phyloP scores from a whole-genome alignment of 2,113 vertebrate species.

The Perca fluviatilis region DNA sequence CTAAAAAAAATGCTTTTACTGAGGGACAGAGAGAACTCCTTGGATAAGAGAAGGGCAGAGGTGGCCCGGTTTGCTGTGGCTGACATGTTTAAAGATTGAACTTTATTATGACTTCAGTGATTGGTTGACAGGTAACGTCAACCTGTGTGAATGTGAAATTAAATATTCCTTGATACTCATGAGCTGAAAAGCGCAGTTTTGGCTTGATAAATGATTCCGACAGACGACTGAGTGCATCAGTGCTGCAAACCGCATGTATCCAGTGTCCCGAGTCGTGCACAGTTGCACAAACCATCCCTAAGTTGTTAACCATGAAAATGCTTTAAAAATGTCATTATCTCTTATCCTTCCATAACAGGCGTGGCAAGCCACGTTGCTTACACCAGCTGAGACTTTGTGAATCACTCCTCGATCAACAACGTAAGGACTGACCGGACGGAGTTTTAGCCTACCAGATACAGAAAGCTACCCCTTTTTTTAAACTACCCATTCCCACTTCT shows the following conservation, averaged over 20 bases:
- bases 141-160: not conserved
- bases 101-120: not conserved
- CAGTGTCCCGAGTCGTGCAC: not conserved
- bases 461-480: too few species aligned
- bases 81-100: not conserved
- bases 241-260: not conserved
- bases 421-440: too few species aligned
- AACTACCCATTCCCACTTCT: too few species aligned
- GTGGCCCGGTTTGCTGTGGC: not conserved
- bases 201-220: not conserved
- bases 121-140: not conserved
- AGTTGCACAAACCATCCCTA: not conserved
- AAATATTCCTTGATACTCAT: not conserved
- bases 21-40: not conserved
- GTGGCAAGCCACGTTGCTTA: not conserved
- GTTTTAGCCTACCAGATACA: too few species aligned
- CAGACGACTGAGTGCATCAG: not conserved
- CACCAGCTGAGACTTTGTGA: not conserved
- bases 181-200: not conserved
- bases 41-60: not conserved
- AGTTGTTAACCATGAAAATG: not conserved
- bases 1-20: not conserved
- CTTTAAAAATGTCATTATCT: not conserved
- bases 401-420: too few species aligned
- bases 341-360: not conserved